These are phyloP conservation scores for Hyposmocoma kahamanoa DNA, from an alignment of 1,140 invertebrate species.

Conservation along the genomic window DNA sequence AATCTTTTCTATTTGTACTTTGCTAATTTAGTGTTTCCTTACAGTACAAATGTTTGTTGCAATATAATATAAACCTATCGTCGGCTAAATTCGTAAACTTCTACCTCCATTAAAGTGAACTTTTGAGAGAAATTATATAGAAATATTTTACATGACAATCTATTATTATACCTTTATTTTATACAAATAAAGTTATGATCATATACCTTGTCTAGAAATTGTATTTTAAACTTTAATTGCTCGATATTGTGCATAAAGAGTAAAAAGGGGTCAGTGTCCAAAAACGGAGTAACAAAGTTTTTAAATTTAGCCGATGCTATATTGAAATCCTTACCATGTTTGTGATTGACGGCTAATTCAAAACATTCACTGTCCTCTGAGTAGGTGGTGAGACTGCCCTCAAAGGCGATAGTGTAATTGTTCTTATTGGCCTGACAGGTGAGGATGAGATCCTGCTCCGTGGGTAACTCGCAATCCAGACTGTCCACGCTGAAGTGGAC, in stretches of 20 bases:
- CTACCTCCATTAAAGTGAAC: too few relatives aligned
- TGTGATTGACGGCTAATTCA: slow-evolving; percentile 65
- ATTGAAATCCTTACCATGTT: slow-evolving; percentile 57
- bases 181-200: slow-evolving; percentile 24
- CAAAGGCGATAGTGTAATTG: slow-evolving; percentile 95
- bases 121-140: too few relatives aligned
- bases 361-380: slow-evolving; percentile 83
- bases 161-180: slow-evolving; percentile 28
- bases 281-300: too few relatives aligned
- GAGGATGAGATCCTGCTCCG: slow-evolving; percentile 87
- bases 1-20: too few relatives aligned
- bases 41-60: too few relatives aligned
- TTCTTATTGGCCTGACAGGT: slow-evolving; percentile 94
- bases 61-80: too few relatives aligned
- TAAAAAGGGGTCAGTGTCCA: too few relatives aligned
- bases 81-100: too few relatives aligned
- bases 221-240: too few relatives aligned
- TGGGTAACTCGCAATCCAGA: slow-evolving; percentile 86
- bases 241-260: too few relatives aligned
- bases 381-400: slow-evolving; percentile 89
- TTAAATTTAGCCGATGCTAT: too few relatives aligned
- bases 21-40: too few relatives aligned
- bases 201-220: slow-evolving; percentile 14
- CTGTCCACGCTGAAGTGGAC: slow-evolving; percentile 93
- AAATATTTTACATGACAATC: background rate